A percentile compares a stretch with the other conserved stretches of the same genome.
These are phyloP conservation scores for Pitta sordida DNA, from an alignment of 2,113 vertebrate genomes.

Conservation along the genomic window DNA sequence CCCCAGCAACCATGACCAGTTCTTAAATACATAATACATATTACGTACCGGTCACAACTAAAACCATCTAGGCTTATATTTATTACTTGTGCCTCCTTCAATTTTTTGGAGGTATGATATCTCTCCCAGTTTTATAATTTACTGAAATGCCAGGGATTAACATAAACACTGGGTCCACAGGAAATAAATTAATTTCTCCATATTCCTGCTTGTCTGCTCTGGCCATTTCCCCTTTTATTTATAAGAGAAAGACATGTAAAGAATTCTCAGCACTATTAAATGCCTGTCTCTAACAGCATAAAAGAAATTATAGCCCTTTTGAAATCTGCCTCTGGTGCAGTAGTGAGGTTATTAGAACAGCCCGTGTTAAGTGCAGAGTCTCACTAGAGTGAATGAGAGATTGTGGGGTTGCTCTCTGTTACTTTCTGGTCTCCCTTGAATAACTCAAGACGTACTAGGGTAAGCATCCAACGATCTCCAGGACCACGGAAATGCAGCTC, in stretches of 20 bases:
- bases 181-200: not conserved
- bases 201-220: not conserved
- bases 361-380: not conserved
- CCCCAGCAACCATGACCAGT: not conserved
- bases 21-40: not conserved
- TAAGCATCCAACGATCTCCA: not conserved
- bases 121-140: not conserved
- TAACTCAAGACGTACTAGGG: not conserved
- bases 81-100: not conserved
- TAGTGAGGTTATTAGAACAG: not conserved
- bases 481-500: not conserved
- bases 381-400: not conserved
- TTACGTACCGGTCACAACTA: not conserved
- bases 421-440: not conserved
- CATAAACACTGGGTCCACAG: not conserved
- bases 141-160: not conserved
- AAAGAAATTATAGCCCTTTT: not conserved
- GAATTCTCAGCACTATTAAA: not conserved
- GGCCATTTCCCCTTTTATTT: not conserved
- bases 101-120: not conserved
- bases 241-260: not conserved
- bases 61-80: not conserved
- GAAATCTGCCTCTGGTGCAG: not conserved
- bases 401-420: not conserved
- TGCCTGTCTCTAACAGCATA: not conserved